Evolutionary conservation across 2,113 vertebrate genomes (phyloP).

Genomic region (Gnathonemus echidnorhynchus): DNA sequence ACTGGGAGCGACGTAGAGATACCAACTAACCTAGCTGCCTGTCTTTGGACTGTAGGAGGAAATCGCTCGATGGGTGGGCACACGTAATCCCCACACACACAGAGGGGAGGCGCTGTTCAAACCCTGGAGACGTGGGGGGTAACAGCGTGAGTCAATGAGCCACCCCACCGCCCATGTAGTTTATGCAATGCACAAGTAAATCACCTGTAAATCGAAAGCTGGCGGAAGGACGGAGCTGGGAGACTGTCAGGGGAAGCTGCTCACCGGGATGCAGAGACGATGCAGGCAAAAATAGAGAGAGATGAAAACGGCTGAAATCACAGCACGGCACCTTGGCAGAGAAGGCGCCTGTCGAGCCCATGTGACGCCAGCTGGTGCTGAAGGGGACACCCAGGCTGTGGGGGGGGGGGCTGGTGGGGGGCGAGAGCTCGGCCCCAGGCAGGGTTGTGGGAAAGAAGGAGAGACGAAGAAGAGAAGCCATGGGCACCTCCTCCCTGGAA

Average conservation of each 20-base stretch:
- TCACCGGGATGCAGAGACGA: neutral
- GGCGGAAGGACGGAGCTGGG: neutral
- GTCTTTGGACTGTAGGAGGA: neutral
- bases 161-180: neutral
- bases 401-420: neutral
- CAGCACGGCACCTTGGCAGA: neutral
- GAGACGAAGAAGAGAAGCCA: neutral
- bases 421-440: neutral
- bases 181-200: neutral
- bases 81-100: neutral
- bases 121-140: neutral
- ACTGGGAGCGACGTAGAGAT: neutral
- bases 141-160: neutral
- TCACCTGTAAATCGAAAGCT: neutral
- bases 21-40: neutral
- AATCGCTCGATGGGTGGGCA: neutral
- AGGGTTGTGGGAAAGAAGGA: neutral
- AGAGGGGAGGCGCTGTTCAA: neutral
- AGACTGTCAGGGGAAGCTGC: neutral
- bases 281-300: neutral
- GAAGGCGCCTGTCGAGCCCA: too few species aligned
- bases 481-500: neutral
- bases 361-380: neutral
- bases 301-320: neutral
- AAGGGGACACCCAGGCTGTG: neutral